Percentiles rank a stretch among this genome's conserved stretches.
These are phyloP conservation scores for Pluvialis apricaria DNA, from an alignment of 2,113 vertebrate genomes.

Conservation along the genomic window DNA sequence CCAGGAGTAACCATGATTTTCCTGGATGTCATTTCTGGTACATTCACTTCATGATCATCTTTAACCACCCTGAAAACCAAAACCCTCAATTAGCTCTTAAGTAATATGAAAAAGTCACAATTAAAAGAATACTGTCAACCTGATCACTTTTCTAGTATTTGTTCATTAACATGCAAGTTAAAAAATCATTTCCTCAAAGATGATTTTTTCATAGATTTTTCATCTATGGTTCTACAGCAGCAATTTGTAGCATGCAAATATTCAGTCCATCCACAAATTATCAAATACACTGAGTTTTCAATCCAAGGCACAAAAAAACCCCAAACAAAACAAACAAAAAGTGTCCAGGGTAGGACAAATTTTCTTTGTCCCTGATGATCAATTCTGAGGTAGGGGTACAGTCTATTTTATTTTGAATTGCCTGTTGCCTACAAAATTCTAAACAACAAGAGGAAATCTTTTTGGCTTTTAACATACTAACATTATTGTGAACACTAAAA, in stretches of 20 bases:
- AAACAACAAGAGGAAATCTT: neutral
- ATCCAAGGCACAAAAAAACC: neutral
- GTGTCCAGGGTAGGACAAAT: neutral
- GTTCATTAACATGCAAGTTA: neutral
- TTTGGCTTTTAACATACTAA: neutral
- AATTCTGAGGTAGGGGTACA: neutral
- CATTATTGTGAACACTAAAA: neutral
- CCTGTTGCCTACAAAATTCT: neutral
- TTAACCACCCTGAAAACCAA: neutral
- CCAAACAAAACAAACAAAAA: neutral
- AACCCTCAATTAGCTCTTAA: neutral
- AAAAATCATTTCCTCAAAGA: neutral
- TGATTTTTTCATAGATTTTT: neutral
- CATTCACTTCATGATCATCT: neutral
- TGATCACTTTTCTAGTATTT: neutral
- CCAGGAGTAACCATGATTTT: conserved; percentile 14
- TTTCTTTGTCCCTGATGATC: neutral
- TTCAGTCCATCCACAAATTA: neutral
- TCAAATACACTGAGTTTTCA: neutral
- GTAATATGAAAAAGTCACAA: neutral
- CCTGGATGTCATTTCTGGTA: neutral
- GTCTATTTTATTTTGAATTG: neutral
- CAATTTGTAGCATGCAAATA: neutral
- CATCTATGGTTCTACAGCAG: neutral
- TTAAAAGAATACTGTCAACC: neutral